Conservation (phyloP, 2,888 invertebrate genomes). For the Andrena flavipes region DNA sequence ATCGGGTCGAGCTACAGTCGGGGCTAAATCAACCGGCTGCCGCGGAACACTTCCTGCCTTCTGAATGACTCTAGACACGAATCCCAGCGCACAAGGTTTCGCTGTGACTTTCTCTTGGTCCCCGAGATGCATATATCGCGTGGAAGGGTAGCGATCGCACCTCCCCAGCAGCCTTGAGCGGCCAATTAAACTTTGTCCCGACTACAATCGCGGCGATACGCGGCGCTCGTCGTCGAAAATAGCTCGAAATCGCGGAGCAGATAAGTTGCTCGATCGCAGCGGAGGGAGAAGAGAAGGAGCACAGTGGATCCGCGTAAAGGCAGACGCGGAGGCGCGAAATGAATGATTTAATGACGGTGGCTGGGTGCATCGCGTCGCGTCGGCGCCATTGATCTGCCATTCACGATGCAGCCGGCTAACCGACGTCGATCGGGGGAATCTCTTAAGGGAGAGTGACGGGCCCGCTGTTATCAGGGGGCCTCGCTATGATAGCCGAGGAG, state of each 20-base stretch:
- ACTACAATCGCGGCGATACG: no score
- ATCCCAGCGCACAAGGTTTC: no score
- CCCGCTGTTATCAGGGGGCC: conserved; percentile 45
- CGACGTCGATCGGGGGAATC: conserved; percentile 54
- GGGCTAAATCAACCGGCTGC: background rate
- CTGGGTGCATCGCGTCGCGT: conserved; percentile 66
- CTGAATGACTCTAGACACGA: no score
- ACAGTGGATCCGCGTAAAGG: background rate
- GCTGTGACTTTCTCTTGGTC: no score
- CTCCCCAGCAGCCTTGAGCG: no score
- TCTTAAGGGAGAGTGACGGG: conserved; percentile 38
- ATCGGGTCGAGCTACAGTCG: background rate
- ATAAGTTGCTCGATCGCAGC: background rate
- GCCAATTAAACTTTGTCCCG: no score
- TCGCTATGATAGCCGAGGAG: conserved; percentile 43
- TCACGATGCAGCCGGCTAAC: conserved; percentile 38
- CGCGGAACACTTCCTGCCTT: background rate
- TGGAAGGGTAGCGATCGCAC: no score
- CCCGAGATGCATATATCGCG: no score
- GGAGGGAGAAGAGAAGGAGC: background rate
- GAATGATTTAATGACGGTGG: conserved; percentile 66
- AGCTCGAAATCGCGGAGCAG: conserved; percentile 4
- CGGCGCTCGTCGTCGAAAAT: background rate
- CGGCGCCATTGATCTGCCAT: conserved; percentile 71
- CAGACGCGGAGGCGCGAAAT: conserved; percentile 57